Conservation (phyloP, 1,140 invertebrate species). For the Drosophila equinoxialis region DNA sequence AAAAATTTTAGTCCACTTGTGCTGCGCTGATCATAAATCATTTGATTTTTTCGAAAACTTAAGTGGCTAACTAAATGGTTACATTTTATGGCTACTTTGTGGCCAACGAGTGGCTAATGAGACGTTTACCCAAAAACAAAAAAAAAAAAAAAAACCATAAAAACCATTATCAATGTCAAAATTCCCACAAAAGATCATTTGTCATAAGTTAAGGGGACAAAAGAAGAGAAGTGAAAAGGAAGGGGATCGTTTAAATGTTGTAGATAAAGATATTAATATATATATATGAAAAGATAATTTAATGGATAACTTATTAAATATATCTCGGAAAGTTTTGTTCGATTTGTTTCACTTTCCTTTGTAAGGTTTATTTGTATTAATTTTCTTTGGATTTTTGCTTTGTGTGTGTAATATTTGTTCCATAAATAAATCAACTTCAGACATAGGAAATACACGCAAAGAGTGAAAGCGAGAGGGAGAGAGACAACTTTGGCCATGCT, state of each 20-base stretch:
- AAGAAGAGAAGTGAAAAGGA: background rate
- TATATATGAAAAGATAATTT: background rate
- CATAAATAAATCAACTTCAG: constrained; percentile 70
- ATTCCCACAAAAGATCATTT: constrained; percentile 55
- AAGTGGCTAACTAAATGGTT: constrained; percentile 23
- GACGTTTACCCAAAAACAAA: constrained; percentile 57
- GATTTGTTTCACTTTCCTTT: constrained; percentile 1
- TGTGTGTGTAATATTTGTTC: constrained; percentile 29
- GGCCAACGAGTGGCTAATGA: constrained; percentile 57
- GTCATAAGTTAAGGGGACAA: constrained; percentile 41
- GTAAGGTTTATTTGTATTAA: background rate
- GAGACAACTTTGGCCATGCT: constrained; percentile 61
- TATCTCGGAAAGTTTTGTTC: background rate
- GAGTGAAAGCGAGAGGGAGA: constrained; percentile 15
- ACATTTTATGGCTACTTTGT: constrained; percentile 50
- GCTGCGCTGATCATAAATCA: constrained; percentile 61
- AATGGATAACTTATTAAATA: background rate
- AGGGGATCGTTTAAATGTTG: background rate
- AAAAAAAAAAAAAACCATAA: constrained; percentile 13
- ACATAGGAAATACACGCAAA: constrained; percentile 18
- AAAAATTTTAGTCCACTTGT: constrained; percentile 13
- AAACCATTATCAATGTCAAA: constrained; percentile 76
- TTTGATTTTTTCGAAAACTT: constrained; percentile 45
- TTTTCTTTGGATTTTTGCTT: constrained; percentile 19
- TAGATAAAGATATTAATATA: constrained; percentile 10